Percentiles rank a stretch among this genome's conserved stretches.
phyloP scores from a whole-genome alignment of 2,888 invertebrate genomes.

The Aphidoletes aphidimyza region DNA sequence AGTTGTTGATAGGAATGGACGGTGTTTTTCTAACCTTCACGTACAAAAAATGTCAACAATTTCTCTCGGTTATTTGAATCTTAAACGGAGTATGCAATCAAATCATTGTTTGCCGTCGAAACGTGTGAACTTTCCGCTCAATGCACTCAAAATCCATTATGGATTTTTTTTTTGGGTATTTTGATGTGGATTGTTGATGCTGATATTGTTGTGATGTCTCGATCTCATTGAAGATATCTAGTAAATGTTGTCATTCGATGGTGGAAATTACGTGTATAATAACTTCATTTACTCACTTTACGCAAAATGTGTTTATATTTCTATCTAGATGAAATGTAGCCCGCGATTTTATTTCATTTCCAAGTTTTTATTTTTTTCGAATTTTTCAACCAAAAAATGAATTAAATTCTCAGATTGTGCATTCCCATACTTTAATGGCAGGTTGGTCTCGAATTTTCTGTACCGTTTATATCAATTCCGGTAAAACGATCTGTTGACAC shows the following conservation, averaged over 20 bases:
- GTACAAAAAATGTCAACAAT: not conserved
- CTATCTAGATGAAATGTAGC: not conserved
- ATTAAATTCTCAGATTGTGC: no score
- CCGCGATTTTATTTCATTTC: no score
- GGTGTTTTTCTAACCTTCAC: no score
- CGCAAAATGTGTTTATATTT: not conserved
- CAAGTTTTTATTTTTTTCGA: not conserved
- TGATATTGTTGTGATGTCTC: not conserved
- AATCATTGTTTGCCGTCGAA: not conserved
- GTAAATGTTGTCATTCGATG: not conserved
- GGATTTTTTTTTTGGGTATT: not conserved
- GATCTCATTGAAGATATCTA: not conserved
- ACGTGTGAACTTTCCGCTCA: not conserved
- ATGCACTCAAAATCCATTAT: not conserved
- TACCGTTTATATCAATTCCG: constrained; percentile 27
- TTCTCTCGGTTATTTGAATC: not conserved
- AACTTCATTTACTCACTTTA: constrained; percentile 11
- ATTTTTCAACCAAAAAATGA: no score
- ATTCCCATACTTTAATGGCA: not conserved
- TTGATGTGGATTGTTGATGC: constrained; percentile 18
- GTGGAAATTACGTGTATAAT: not conserved
- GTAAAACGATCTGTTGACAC: constrained; percentile 6
- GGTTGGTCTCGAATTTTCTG: constrained; percentile 47
- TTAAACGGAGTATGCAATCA: not conserved
- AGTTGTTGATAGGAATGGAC: no score